Percentiles rank a stretch among this genome's conserved stretches.
Evolutionary conservation across 2,797 vertebrate species (phyloP).

Genomic region (Chelonia mydas): DNA sequence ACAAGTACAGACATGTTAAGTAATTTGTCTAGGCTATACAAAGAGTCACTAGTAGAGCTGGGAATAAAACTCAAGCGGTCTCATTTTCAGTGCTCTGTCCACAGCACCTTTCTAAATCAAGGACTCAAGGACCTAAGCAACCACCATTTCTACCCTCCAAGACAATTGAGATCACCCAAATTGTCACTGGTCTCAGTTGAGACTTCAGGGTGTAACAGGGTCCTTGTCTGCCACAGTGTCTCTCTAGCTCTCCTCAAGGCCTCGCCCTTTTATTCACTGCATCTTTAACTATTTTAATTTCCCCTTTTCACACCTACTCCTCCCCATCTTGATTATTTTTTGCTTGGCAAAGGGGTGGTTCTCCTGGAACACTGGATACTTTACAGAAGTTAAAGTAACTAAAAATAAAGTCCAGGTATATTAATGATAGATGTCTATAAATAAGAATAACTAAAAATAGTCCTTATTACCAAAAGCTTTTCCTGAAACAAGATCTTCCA

Average conservation of each 20-base stretch:
- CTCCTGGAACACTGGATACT: not conserved
- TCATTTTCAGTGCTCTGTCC: not conserved
- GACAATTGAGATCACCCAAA: not conserved
- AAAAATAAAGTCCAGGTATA: not conserved
- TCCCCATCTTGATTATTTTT: not conserved
- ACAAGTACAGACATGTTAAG: not conserved
- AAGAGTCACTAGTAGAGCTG: not conserved
- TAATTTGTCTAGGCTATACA: not conserved
- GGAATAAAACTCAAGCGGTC: not conserved
- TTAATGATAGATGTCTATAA: not conserved
- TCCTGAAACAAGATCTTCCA: not conserved
- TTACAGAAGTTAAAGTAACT: not conserved
- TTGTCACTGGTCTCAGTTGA: not conserved
- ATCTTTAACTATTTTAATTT: not conserved
- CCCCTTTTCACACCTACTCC: not conserved
- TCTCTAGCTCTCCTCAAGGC: not conserved
- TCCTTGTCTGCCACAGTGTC: not conserved
- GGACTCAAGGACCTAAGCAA: not conserved
- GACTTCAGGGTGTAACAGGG: not conserved
- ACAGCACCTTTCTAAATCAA: not conserved
- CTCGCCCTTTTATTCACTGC: not conserved
- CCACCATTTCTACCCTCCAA: not conserved
- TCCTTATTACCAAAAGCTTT: not conserved
- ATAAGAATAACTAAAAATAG: not conserved
- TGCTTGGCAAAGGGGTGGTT: not conserved